These are phyloP conservation scores for Gracilinanus agilis DNA, from an alignment of 2,113 vertebrate genomes.

Conservation along the genomic window DNA sequence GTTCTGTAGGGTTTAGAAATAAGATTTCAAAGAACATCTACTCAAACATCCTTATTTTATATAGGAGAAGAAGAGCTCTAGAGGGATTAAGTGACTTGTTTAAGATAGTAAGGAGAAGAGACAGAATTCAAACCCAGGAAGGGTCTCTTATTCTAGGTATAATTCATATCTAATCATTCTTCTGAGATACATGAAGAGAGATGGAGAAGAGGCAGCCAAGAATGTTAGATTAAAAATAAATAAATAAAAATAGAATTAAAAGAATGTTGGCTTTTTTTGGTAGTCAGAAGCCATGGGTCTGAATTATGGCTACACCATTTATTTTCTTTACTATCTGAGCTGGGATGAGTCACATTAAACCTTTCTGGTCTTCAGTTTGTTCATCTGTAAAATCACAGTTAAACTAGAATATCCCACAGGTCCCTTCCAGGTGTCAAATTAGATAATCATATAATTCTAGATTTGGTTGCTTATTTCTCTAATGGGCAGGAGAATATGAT, in stretches of 20 bases:
- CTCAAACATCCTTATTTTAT: neutral
- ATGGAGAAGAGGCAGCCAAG: neutral
- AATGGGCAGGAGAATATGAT: neutral
- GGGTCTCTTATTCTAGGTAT: neutral
- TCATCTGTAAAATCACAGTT: neutral
- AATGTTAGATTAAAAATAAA: neutral
- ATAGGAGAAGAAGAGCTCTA: neutral
- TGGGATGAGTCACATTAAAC: neutral
- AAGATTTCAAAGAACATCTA: neutral
- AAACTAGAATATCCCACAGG: neutral
- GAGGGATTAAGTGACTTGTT: neutral
- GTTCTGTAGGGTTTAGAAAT: neutral
- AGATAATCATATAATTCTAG: neutral
- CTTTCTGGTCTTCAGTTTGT: neutral
- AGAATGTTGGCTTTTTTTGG: neutral
- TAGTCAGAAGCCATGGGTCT: neutral
- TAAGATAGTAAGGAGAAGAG: accelerated
- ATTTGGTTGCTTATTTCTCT: neutral
- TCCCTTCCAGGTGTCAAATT: neutral
- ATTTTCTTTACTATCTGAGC: neutral
- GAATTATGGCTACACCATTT: neutral
- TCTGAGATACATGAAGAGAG: neutral
- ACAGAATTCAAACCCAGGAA: neutral
- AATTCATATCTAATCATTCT: neutral
- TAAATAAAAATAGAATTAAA: too few species aligned